Evolutionary conservation across 2,888 invertebrate genomes (phyloP), one percentile per base, ranked within the genome.

Genomic region (Lasioglossum vierecki): DNA sequence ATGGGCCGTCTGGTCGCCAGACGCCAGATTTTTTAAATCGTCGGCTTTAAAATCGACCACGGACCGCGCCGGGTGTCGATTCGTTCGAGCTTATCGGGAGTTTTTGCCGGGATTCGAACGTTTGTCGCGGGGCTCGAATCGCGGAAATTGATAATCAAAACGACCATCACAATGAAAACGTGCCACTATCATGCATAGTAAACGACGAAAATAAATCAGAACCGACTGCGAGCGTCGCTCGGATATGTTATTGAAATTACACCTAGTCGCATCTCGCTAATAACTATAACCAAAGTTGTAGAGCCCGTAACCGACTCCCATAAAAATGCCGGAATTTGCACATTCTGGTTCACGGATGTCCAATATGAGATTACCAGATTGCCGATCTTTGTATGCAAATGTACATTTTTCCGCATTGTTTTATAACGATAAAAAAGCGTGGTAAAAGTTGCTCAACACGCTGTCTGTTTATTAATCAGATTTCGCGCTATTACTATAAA

Each of bases 121-220:
- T 13, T 44, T 41, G 13, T 71, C 80, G 8, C 30, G 22, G 9
- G 30, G 15, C 13, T 26, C 44, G 18, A 66, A 41, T 66, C 30
- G 53, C 53, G 57, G 76, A 82, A 74, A 77, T 83, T 70, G 60
- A 35, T 70, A 70, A 82, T 82, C 76, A n/a, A 57, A 83, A 46
- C 9, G 39, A 18, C 26, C 41, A 60, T 44, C 79, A 35, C 53
- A 46, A 44, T 41, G 53, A 68, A 30, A 81, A n/a, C 39, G 39
- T 30, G 8, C 49, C 49, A 63, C 63, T 63, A 63, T 63, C 63
- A 3, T 66, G 35, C 66, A 35, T 66, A 66, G 66, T 22, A 66
- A 35, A 30, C 60, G 71, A 78, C 44, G 22, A 22, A 72, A 72
- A 75, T 70, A n/a, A 80, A 82, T 80, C 26, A 60, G 6, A 53